A percentile compares a stretch with the other conserved stretches of the same genome.
Conservation (phyloP, 2,888 invertebrate species). For the Petrophora chlorosata region DNA sequence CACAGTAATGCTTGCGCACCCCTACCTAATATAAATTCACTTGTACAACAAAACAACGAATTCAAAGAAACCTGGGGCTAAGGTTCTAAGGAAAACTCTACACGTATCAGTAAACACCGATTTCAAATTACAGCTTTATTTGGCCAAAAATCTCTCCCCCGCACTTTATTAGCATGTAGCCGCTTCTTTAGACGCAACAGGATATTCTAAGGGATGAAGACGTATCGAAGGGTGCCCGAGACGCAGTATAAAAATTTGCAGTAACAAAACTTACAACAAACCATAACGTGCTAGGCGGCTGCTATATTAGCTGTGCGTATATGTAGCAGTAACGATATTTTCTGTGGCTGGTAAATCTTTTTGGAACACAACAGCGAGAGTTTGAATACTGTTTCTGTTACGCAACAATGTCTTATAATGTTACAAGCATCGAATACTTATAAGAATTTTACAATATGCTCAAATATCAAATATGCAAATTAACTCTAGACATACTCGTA, state of each 20-base stretch:
- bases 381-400: no score
- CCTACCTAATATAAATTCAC: conserved; percentile 19
- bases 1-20: no score
- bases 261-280: not conserved
- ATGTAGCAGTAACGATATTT: no score
- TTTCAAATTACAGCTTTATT: conserved; percentile 79
- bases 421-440: no score
- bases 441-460: no score
- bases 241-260: not conserved
- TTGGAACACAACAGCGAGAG: no score
- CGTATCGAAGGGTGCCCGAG: conserved; percentile 19
- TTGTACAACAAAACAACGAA: conserved; percentile 17
- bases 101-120: conserved; percentile 41
- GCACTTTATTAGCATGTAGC: conserved; percentile 61
- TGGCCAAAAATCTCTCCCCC: conserved; percentile 44
- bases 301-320: no score
- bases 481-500: no score
- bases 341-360: no score
- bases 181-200: conserved; percentile 73
- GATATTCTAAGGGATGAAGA: conserved; percentile 76
- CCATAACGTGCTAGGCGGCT: no score
- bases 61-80: conserved; percentile 25
- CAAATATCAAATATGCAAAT: no score
- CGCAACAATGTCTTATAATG: no score
- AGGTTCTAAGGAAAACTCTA: conserved; percentile 29